phyloP scores from a whole-genome alignment of 2,888 invertebrate species.

The Pheosia tremula region DNA sequence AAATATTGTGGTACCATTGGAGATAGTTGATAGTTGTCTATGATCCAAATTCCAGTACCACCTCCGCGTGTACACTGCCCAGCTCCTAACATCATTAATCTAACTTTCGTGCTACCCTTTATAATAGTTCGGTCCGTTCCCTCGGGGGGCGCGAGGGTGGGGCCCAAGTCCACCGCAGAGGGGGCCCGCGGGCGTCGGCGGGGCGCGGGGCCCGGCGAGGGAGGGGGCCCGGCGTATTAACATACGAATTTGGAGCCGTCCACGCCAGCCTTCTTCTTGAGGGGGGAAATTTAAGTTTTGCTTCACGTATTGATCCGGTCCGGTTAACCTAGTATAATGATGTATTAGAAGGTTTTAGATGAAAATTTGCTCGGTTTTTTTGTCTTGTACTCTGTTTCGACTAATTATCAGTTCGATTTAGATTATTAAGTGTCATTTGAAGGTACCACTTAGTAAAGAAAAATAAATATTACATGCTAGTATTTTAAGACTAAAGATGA shows the following conservation, averaged over 20 bases:
- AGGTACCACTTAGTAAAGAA: too few relatives aligned
- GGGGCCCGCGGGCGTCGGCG: constrained; percentile 37
- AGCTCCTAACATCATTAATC: constrained; percentile 85
- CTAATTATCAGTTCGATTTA: too few relatives aligned
- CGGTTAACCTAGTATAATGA: constrained; percentile 58
- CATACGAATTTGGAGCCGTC: constrained; percentile 81
- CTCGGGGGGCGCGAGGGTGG: constrained; percentile 54
- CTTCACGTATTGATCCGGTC: constrained; percentile 78
- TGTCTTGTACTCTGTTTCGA: neutral
- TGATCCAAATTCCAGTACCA: constrained; percentile 29
- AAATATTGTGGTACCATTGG: too few relatives aligned
- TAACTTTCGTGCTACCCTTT: constrained; percentile 85
- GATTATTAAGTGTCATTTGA: too few relatives aligned
- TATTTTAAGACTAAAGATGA: too few relatives aligned
- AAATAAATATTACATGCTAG: too few relatives aligned
- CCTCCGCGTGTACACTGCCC: constrained; percentile 66
- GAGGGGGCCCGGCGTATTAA: constrained; percentile 67
- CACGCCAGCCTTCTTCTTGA: constrained; percentile 77
- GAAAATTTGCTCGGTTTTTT: neutral
- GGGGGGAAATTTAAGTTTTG: constrained; percentile 82
- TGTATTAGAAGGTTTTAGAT: constrained; percentile 33
- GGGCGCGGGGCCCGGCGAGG: constrained; percentile 38
- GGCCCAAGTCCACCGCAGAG: constrained; percentile 50
- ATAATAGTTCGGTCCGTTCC: constrained; percentile 83
- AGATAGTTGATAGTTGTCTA: neutral